Conservation (phyloP, 2,888 invertebrate genomes). For the Agrotis ipsilon region DNA sequence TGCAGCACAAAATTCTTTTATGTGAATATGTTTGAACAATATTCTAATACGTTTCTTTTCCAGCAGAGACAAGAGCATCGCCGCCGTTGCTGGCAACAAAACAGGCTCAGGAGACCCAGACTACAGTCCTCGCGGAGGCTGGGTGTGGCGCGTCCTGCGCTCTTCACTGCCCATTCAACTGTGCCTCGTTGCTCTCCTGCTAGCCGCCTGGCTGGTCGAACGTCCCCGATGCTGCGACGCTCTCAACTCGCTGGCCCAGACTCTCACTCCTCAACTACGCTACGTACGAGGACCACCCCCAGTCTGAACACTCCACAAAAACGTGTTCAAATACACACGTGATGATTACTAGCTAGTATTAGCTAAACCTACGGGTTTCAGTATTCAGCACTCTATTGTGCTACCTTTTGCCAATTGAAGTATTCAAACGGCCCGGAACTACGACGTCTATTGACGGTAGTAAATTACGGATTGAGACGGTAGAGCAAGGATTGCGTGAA, state of each 20-base stretch:
- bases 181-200: slow-evolving; percentile 93
- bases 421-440: slow-evolving; percentile 57
- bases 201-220: slow-evolving; percentile 94
- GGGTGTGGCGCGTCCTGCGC: slow-evolving; percentile 94
- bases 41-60: neutral
- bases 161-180: slow-evolving; percentile 95
- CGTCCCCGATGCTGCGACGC: slow-evolving; percentile 95
- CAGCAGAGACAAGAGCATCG: slow-evolving; percentile 76
- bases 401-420: slow-evolving; percentile 59
- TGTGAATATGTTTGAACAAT: too few species aligned
- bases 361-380: slow-evolving; percentile 52
- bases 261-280: slow-evolving; percentile 95
- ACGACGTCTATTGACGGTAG: slow-evolving; percentile 53
- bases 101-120: slow-evolving; percentile 91
- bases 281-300: slow-evolving; percentile 96
- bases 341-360: slow-evolving; percentile 58
- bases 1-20: too few species aligned
- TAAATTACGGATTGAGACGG: slow-evolving; percentile 45
- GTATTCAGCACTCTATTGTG: slow-evolving; percentile 61
- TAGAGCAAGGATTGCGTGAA: slow-evolving; percentile 70
- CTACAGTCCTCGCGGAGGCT: slow-evolving; percentile 90
- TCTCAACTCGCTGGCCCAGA: slow-evolving; percentile 94
- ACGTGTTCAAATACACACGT: slow-evolving; percentile 64
- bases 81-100: slow-evolving; percentile 83
- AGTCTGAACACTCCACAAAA: slow-evolving; percentile 87